These are phyloP conservation scores for Byasa hedistus DNA, from an alignment of 2,888 invertebrate genomes.

Conservation along the genomic window DNA sequence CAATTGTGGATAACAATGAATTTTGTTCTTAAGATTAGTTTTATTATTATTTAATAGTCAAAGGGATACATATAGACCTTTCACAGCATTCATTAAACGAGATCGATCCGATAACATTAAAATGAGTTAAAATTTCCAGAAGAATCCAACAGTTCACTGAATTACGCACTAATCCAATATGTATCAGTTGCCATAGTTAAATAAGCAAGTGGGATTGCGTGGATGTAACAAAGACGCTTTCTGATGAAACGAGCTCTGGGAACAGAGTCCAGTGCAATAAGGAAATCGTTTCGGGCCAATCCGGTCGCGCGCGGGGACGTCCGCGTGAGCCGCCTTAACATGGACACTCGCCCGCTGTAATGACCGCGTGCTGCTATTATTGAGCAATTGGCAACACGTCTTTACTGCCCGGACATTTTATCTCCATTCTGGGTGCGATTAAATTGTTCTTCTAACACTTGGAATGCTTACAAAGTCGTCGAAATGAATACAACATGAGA, in stretches of 20 bases:
- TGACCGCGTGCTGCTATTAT: constrained; percentile 38
- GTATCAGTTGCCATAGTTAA: constrained; percentile 37
- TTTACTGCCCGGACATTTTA: constrained; percentile 17
- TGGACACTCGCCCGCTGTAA: constrained; percentile 50
- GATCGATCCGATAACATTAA: background rate
- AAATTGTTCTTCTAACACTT: constrained; percentile 9
- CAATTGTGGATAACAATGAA: background rate
- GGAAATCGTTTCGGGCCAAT: constrained; percentile 58
- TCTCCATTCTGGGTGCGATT: constrained; percentile 3
- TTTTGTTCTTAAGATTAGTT: background rate
- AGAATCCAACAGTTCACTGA: background rate
- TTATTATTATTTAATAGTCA: too few relatives aligned
- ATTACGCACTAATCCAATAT: constrained; percentile 27
- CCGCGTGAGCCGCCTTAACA: constrained; percentile 48
- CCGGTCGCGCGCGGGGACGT: constrained; percentile 62
- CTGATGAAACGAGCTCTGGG: constrained; percentile 56
- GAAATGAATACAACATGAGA: background rate
- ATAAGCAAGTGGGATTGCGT: constrained; percentile 44
- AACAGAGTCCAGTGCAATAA: constrained; percentile 66
- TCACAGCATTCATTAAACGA: background rate
- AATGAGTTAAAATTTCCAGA: background rate
- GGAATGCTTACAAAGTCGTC: background rate
- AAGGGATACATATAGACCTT: background rate
- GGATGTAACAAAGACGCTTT: constrained; percentile 58
- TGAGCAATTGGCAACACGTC: constrained; percentile 31